Evolutionary conservation across 2,797 vertebrate genomes (phyloP), one percentile per base, ranked within the genome.

Genomic region (Balearica regulorum): DNA sequence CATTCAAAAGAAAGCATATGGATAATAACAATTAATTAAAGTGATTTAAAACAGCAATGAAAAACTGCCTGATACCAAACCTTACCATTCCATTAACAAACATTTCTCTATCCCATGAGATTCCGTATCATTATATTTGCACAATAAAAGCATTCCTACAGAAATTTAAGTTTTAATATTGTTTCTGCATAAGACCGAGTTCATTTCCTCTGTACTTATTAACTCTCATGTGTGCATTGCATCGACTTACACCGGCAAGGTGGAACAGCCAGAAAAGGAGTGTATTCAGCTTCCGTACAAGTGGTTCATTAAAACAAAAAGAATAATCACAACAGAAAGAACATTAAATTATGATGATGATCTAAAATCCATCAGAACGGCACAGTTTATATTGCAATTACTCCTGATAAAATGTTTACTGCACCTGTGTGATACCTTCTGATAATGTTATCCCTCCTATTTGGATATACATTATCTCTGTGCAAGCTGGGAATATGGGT

Each of bases 371-470:
- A 25, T 31, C 20, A 80, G 55, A 90, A 89, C 60, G 83, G 26
- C 71, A 77, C 53, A 49, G 41, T 85, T 41, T 17, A 46, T 83
- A 37, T 16, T 31, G 41, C n/a, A 93, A 10, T 83, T 77, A 43
- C 78, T 93, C 91, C 93, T 68, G 64, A 77, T 5, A 64, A 75
- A 55, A 48, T 90, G 95, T 95, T 97, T 96, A 97, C 95, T 69
- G 93, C 96, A 96, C 95, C 75, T 93, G 95, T 97, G 96, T 96
- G 95, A 95, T 62, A 95, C 54, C 88, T 95, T 96, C 61, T 41
- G 93, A 97, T 96, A 96, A 96, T 95, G 94, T 83, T 95, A 95
- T 96, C 96, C 79, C 53, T 83, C 31, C 57, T 83, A 5, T 62
- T 12, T 76, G 93, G 95, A 93, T 93, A 96, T 3, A 92, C 94